phyloP scores from a whole-genome alignment of 2,113 vertebrate genomes.

The Pontoporia blainvillei region DNA sequence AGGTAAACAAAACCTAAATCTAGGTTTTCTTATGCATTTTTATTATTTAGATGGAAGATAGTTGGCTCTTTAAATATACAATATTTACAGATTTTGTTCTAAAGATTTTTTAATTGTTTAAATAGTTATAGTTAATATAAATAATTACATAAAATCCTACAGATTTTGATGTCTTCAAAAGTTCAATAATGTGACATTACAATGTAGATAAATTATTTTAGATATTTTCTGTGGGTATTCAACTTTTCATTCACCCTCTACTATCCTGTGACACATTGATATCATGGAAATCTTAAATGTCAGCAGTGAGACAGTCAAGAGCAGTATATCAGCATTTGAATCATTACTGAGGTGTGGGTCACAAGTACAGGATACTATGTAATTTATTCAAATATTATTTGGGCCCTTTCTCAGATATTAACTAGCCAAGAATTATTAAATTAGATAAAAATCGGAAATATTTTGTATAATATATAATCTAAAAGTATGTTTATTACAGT shows the following conservation, averaged over 20 bases:
- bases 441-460: neutral
- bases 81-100: neutral
- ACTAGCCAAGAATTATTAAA: slow-evolving; percentile 41
- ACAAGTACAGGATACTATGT: neutral
- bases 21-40: neutral
- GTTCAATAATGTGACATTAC: neutral
- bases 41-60: neutral
- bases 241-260: slow-evolving; percentile 33
- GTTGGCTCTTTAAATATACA: neutral
- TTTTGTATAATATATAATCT: slow-evolving; percentile 35
- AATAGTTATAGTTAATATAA: neutral
- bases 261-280: neutral
- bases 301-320: neutral
- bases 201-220: neutral
- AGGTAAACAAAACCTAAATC: neutral
- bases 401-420: neutral
- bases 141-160: neutral
- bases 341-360: neutral
- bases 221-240: slow-evolving; percentile 19
- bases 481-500: neutral
- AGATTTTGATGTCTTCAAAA: neutral
- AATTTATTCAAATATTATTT: slow-evolving; percentile 38
- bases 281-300: slow-evolving; percentile 1
- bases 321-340: neutral
- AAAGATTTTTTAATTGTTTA: neutral